Percentiles rank a stretch among this genome's conserved stretches.
Evolutionary conservation across 64 coral and sea anemone genomes (phyloP).

Genomic region (Montipora foliosa): DNA sequence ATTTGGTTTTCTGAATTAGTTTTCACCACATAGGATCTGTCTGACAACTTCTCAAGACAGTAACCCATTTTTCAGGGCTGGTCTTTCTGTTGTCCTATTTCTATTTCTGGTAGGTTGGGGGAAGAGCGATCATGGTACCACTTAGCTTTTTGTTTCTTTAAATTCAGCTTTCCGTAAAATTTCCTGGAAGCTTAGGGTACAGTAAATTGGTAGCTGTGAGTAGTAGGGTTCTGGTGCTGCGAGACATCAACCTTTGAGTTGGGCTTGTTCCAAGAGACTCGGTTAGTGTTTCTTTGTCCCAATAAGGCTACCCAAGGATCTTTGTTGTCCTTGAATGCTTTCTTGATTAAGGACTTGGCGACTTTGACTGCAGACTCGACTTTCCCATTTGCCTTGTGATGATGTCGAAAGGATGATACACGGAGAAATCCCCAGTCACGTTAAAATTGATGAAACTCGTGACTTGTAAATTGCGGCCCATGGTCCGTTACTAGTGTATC

Average conservation of each 20-base stretch:
- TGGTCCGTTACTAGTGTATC: conserved; percentile 23
- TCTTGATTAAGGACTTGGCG: conserved; percentile 6
- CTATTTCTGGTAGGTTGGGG: conserved; percentile 44
- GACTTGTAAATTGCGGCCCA: conserved; percentile 6
- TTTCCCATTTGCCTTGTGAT: not conserved
- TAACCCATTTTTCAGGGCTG: conserved; percentile 54
- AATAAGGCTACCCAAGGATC: conserved; percentile 8
- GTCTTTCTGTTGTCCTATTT: conserved; percentile 68
- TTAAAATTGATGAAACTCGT: conserved; percentile 26
- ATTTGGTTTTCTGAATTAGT: conserved; percentile 14
- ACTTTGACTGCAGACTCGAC: not conserved
- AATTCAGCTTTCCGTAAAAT: not conserved
- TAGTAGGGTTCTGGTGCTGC: conserved; percentile 11
- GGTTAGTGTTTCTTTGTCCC: conserved; percentile 16
- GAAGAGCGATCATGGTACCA: conserved; percentile 19
- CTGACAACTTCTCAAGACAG: conserved; percentile 71
- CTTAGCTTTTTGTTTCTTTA: not conserved
- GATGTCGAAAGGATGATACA: not conserved
- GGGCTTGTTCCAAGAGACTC: not conserved
- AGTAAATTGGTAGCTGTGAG: not conserved
- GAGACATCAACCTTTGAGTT: not conserved
- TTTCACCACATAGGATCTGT: conserved; percentile 69
- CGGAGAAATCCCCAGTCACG: conserved; percentile 24
- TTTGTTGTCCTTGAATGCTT: not conserved
- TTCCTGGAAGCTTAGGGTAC: conserved; percentile 6